Percentiles rank a stretch among this genome's conserved stretches.
Conservation (phyloP, 2,888 invertebrate genomes). For the Idaea straminata region DNA sequence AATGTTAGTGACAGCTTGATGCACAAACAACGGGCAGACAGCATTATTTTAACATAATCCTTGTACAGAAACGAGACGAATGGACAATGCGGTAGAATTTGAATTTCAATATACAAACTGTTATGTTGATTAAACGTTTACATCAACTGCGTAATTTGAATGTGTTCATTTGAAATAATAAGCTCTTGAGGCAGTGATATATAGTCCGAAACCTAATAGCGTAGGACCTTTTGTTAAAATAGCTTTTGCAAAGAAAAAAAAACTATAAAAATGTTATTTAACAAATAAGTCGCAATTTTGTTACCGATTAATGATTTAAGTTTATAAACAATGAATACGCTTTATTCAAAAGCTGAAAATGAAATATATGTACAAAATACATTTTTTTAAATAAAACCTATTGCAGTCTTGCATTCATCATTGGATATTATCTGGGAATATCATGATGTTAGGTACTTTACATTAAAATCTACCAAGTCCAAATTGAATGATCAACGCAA, state of each 20-base stretch:
- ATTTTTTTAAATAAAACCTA: too few relatives aligned
- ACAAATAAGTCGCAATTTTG: too few relatives aligned
- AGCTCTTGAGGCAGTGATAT: constrained; percentile 14
- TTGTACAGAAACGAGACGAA: constrained; percentile 70
- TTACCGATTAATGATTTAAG: too few relatives aligned
- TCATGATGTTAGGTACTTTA: too few relatives aligned
- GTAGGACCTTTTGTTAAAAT: background rate
- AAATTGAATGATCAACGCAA: too few relatives aligned
- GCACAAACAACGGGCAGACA: constrained; percentile 75
- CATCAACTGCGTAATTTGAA: constrained; percentile 59
- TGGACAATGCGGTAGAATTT: constrained; percentile 69
- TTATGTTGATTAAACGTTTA: constrained; percentile 66
- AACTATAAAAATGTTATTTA: too few relatives aligned
- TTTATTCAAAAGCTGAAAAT: too few relatives aligned
- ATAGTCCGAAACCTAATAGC: background rate
- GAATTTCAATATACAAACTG: constrained; percentile 73
- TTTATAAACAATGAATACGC: too few relatives aligned
- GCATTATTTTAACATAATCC: constrained; percentile 78
- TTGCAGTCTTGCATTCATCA: too few relatives aligned
- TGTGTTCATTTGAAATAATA: constrained; percentile 34
- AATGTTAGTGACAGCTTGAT: constrained; percentile 76
- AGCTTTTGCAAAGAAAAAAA: background rate
- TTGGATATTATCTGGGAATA: too few relatives aligned
- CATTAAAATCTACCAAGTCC: too few relatives aligned
- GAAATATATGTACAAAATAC: too few relatives aligned